Conservation (phyloP, 2,888 invertebrate genomes). For the Prosopocoilus inquinatus region DNA sequence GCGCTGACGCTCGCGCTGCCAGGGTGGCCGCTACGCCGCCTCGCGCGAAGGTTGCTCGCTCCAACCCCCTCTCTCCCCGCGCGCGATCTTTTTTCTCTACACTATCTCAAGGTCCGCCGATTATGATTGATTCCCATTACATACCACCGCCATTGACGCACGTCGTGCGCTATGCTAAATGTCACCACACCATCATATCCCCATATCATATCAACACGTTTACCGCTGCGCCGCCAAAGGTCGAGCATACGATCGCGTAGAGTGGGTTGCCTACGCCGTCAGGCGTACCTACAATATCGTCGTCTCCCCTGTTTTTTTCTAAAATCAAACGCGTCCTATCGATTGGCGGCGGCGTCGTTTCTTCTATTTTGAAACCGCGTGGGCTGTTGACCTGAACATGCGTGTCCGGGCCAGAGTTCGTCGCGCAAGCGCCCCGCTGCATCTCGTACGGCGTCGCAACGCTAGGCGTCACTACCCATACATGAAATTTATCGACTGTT, state of each 20-base stretch:
- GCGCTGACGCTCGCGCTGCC: slow-evolving; percentile 32
- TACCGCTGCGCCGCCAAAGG: not conserved
- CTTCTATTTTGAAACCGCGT: slow-evolving; percentile 25
- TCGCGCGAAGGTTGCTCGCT: slow-evolving; percentile 26
- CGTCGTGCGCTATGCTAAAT: not conserved
- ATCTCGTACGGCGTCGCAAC: slow-evolving; percentile 28
- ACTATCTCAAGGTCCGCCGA: slow-evolving; percentile 6
- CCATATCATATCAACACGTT: too few species aligned
- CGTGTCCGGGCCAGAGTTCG: slow-evolving; percentile 28
- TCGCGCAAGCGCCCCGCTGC: slow-evolving; percentile 29
- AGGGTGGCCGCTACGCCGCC: slow-evolving; percentile 22
- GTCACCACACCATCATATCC: too few species aligned
- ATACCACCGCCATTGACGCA: slow-evolving; percentile 1
- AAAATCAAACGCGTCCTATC: slow-evolving; percentile 9
- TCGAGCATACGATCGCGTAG: not conserved
- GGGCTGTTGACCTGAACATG: slow-evolving; percentile 35
- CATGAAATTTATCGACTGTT: not conserved
- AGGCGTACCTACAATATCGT: not conserved
- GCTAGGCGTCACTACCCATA: slow-evolving; percentile 36
- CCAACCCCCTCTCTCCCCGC: slow-evolving; percentile 9
- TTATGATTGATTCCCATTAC: slow-evolving; percentile 3
- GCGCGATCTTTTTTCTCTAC: slow-evolving; percentile 2
- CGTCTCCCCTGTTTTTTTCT: not conserved
- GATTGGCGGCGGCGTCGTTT: slow-evolving; percentile 10
- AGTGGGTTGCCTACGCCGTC: too few species aligned